Base-by-base conservation (phyloP, 2,113 vertebrate genomes). In the Dromiciops gliroides region DNA sequence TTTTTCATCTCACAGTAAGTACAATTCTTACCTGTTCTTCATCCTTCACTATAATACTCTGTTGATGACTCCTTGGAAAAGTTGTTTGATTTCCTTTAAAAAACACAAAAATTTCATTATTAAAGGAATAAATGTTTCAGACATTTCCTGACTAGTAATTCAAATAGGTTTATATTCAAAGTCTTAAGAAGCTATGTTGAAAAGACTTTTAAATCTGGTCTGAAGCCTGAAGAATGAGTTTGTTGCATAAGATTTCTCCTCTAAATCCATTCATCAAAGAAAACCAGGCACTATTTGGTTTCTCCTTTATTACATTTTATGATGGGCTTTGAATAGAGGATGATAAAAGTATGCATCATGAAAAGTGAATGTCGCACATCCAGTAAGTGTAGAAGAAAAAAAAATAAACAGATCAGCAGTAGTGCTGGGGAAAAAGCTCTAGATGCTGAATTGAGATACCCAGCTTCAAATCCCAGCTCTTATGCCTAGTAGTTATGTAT, bases 281-380 rank as follows among this genome's bases (percentile, higher is more conserved):
- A 96, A 88, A 12, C 14, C 56, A 90, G 92, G 92, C 97, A 96
- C 91, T 97, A 24, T 95, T 94, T 95, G 89, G 50, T 89, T 96
- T 19, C 23, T 90, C 52, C 97, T 9, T 90, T 95, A 94, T 94
- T 93, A 88, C 56, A 96, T 94, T 98, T 91, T 90, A 88, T 92
- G 95, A 97, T 96, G 51, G 67, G 75, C 92, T 97, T 89, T 89
- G 94, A 97, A 98, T 51, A 94, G 75, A 97, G 97, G 95, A 90
- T 91, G 96, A 97, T 98, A 93, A 98, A 98, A 97, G 97, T 49
- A 94, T 97, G 89, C 48, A 97, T 92, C 89, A 90, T 97, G 95
- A 97, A 83, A 97, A 97, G 95, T 51, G 92, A 89, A 52, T 93
- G 96, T 75, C 92, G 98, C 93, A 92, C 37, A 83, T 48, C 88